These are phyloP conservation scores for Pogonocichla stellata DNA, from an alignment of 2,113 vertebrate species.

Conservation along the genomic window DNA sequence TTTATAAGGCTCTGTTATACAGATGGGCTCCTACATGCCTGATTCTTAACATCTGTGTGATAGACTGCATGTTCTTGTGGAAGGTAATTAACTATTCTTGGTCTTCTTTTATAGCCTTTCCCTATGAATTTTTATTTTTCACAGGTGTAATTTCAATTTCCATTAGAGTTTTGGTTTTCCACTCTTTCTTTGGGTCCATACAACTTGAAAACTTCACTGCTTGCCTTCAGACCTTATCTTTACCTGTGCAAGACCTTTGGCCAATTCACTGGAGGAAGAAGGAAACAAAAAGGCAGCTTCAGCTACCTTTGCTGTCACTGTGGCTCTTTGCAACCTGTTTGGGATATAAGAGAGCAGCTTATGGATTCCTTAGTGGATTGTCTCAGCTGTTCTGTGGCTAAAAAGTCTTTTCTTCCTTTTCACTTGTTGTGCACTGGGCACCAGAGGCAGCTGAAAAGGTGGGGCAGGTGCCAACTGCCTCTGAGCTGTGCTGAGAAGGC, in stretches of 20 bases:
- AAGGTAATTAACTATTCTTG: background rate
- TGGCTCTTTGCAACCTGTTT: background rate
- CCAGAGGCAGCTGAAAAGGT: background rate
- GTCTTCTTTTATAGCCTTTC: background rate
- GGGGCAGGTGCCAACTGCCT: background rate
- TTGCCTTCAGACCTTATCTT: background rate
- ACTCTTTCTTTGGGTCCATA: background rate
- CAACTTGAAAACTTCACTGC: background rate
- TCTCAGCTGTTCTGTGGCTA: background rate
- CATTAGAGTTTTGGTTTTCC: background rate
- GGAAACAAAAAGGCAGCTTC: background rate
- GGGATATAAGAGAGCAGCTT: background rate
- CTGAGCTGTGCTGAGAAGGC: background rate
- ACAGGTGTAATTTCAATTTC: background rate
- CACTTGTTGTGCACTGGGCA: background rate
- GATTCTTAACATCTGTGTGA: background rate
- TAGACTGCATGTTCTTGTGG: background rate
- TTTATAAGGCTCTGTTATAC: background rate
- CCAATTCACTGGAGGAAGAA: background rate
- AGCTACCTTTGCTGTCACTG: background rate
- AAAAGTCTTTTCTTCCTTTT: background rate
- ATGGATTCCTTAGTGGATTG: background rate
- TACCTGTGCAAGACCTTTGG: background rate
- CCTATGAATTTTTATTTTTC: background rate
- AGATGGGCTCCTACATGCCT: background rate